Percentiles rank a stretch among this genome's conserved stretches.
Conservation (phyloP, 2,888 invertebrate species). For the Agrilus mali region DNA sequence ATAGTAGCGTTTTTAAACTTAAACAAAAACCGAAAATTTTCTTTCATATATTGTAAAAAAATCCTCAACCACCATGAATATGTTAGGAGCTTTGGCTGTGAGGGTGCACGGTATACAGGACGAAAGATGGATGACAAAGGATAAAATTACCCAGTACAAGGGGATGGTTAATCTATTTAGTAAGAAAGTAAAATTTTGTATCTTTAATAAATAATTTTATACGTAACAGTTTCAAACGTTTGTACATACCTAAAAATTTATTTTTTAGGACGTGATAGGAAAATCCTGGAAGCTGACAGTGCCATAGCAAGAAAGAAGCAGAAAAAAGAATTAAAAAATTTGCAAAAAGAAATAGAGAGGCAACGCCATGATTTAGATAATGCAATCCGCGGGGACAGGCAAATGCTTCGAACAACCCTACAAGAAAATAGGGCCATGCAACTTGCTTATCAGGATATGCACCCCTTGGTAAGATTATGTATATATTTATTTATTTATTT, state of each 20-base stretch:
- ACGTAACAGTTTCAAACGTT: not conserved
- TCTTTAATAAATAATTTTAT: not conserved
- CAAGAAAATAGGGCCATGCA: conserved; percentile 45
- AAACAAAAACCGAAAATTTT: no score
- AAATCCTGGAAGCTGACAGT: conserved; percentile 45
- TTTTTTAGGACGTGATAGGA: conserved; percentile 44
- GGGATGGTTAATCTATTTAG: conserved; percentile 52
- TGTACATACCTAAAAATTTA: not conserved
- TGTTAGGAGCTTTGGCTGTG: conserved; percentile 46
- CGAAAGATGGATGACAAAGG: conserved; percentile 50
- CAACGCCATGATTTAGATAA: conserved; percentile 45
- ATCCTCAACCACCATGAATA: conserved; percentile 19
- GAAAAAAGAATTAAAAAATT: conserved; percentile 41
- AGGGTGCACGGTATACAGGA: conserved; percentile 51
- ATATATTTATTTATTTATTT: no score
- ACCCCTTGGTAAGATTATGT: conserved; percentile 27
- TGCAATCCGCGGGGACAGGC: conserved; percentile 46
- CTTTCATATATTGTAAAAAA: not conserved
- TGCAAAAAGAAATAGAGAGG: conserved; percentile 42
- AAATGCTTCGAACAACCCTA: conserved; percentile 43
- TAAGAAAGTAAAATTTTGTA: conserved; percentile 24
- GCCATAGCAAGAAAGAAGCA: conserved; percentile 37
- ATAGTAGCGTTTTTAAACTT: no score
- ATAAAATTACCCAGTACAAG: conserved; percentile 53
- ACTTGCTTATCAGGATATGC: conserved; percentile 39